These are phyloP conservation scores for Nasua narica DNA, from an alignment of 2,797 vertebrate genomes.

Conservation along the genomic window DNA sequence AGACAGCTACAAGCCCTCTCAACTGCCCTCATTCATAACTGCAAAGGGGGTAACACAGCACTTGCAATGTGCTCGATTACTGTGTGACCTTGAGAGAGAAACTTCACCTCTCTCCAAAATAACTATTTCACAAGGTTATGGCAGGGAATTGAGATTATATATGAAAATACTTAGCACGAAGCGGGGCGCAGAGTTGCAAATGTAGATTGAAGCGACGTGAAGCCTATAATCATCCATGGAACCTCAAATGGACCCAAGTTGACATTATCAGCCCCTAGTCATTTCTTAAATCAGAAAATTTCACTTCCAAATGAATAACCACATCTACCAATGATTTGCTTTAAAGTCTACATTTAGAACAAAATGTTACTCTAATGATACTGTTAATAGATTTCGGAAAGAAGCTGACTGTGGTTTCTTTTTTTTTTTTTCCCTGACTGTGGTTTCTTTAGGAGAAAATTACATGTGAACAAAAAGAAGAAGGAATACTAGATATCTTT, in stretches of 20 bases:
- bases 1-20: background rate
- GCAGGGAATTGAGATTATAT: background rate
- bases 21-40: background rate
- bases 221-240: background rate
- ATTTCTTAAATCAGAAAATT: slow-evolving; percentile 25
- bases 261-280: background rate
- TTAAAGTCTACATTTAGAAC: background rate
- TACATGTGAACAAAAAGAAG: background rate
- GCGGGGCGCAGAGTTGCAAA: background rate
- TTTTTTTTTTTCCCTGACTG: too few species aligned
- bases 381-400: background rate
- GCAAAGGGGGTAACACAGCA: background rate
- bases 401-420: background rate
- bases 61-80: background rate
- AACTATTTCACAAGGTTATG: background rate
- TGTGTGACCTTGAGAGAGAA: background rate
- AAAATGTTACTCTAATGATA: background rate
- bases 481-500: slow-evolving; percentile 17
- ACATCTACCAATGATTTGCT: background rate
- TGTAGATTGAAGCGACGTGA: background rate
- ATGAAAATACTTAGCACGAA: slow-evolving; percentile 30
- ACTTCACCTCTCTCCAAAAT: slow-evolving; percentile 7
- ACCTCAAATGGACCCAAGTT: background rate
- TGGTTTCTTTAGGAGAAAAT: slow-evolving; percentile 32
- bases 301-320: background rate